Evolutionary conservation across 2,888 invertebrate genomes (phyloP), one percentile per base, ranked within the genome.

Genomic region (Nebria brevicollis): DNA sequence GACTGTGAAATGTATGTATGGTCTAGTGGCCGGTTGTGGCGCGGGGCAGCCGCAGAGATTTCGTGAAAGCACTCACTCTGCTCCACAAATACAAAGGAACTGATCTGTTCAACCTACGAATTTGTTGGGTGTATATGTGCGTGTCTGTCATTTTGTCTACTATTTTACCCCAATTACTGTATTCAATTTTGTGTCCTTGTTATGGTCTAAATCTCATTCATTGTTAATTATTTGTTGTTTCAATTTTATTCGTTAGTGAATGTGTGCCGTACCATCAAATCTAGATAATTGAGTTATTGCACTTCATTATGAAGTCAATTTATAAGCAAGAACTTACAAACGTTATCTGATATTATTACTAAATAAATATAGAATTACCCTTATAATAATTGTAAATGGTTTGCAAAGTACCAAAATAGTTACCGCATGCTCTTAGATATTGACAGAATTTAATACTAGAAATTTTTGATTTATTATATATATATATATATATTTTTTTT

Each of bases 1-100:
- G 76, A 72, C 68, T 79, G 70, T 80, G 72, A 72, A 76, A 76
- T 76, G 65, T 76, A 54, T 81, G 65, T 72, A 65, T 42, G 25
- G 54, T 64, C 72, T 7, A n/a, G 41, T 34, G 20, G 10, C 41
- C n/a, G 72, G 15, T 7, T 72, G n/a, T 1, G 65, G 15, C 34
- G 54, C 13, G 54, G 11, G 13, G 54, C 8, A 54, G 11, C 4
- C 54, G 13, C 54, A 13, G 54, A 54, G 54, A 54, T 54, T 54
- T 54, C 54, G 54, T 54, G 54, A 8, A 54, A 11, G 54, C 54
- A 54, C 54, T 54, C 13, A 13, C 54, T 11, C 54, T 54, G 13
- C 54, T 54, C 13, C 54, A 54, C 54, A 54, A 2, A 13, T 7
- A 54, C 54, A 54, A 54, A 54, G 54, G 54, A 54, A 13, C 8